Base-by-base conservation (phyloP, 2,113 vertebrate genomes). In the Gallinago media region DNA sequence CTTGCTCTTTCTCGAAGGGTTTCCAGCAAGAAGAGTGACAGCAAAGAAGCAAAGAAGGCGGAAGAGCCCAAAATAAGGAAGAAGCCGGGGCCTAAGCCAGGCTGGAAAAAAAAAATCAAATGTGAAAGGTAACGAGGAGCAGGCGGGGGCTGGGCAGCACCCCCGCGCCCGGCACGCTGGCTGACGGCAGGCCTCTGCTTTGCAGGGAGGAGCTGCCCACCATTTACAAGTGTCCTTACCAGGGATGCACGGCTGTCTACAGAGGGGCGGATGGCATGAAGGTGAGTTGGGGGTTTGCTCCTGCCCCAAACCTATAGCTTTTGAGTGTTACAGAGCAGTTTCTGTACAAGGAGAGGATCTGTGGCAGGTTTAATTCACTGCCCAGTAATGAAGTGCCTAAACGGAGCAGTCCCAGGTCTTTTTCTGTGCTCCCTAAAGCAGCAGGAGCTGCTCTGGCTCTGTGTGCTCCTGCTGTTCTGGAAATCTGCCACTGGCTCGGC, bases 171-270 rank as follows among this genome's bases (percentile, higher is more conserved):
- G 44, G 11, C 54, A 14, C 29, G 1, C 29, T 4, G 49, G 76
- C 94, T 95, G 31, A 49, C 32, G 2, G 29, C 23, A 16, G 50
- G 42, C 34, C 62, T 92, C 46, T 97, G 77, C 56, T 32, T 95
- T 93, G 32, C 94, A 99, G 99, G 96, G 99, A 99, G 98, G 99
- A 99, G 97, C 98, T 99, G 66, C 99, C 99, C 34, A 99, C 99
- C 96, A 99, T 99, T 97, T 99, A 99, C 97, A 99, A 99, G 98
- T 99, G 99, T 98, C 99, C 99, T 27, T 98, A 99, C 95, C 99
- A 99, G 97, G 99, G 99, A 85, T 99, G 99, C 67, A 99, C 99
- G 0, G 99, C 99, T 0, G 99, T 99, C 54, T 99, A 99, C 91
- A 97, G 99, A 70, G 99, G 99, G 11, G 98, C 99, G 0, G 99